A percentile compares a stretch with the other conserved stretches of the same genome.
phyloP scores from a whole-genome alignment of 2,113 vertebrate genomes.

The Antechinus flavipes region DNA sequence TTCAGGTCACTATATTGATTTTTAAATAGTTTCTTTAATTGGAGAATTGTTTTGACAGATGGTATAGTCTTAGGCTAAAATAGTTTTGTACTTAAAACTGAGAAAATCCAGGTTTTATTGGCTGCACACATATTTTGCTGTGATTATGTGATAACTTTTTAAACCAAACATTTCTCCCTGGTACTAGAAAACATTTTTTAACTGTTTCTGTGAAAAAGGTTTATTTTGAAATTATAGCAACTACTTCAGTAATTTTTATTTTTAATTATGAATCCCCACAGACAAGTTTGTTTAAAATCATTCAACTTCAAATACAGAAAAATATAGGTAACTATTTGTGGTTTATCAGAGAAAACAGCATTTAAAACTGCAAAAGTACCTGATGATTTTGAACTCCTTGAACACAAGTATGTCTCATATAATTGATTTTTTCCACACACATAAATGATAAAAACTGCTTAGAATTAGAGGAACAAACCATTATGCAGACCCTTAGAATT shows the following conservation, averaged over 20 bases:
- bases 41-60: background rate
- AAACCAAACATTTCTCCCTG: background rate
- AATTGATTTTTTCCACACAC: background rate
- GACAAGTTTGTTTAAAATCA: background rate
- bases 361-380: background rate
- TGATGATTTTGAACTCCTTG: background rate
- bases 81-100: background rate
- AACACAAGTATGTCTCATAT: background rate
- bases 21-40: background rate
- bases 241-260: background rate
- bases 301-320: background rate
- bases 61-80: background rate
- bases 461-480: background rate
- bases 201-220: background rate
- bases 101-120: background rate
- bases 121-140: background rate
- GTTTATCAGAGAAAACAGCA: background rate
- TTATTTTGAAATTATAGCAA: background rate
- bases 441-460: background rate
- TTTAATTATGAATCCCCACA: background rate
- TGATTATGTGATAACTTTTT: background rate
- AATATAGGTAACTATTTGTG: background rate
- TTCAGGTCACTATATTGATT: background rate
- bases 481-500: background rate
- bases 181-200: background rate